Evolutionary conservation across 2,888 invertebrate genomes (phyloP), one percentile per base, ranked within the genome.

Genomic region (Rotaria magnacalcarata): DNA sequence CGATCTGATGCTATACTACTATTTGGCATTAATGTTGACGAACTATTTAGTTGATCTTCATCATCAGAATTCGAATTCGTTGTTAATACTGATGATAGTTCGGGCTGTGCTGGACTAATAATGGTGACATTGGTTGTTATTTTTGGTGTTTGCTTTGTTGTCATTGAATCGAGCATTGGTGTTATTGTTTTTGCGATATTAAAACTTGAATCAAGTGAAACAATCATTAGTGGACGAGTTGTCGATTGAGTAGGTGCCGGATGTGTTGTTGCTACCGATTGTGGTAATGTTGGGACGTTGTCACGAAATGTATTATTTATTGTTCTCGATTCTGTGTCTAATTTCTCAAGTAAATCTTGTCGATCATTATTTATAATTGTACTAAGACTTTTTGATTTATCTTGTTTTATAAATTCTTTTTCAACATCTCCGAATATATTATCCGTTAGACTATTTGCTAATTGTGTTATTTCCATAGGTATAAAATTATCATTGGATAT

Each of bases 11-110:
- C 47, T 43, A 47, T 14, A 47, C 43, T 34, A 34, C 34, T 47
- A n/a, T 80, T 47, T 41, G 80, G 80, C 47, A 80, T 80, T 47
- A 80, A 47, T 47, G 80, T 47, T 80, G 80, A 80, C 47, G 24
- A 47, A 80, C 80, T 47, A 14, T 43, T 80, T 24, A 47, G 47
- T 10, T 24, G 43, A 24, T 47, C 43, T 2, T 80, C 80, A 11
- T 80, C 80, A 14, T 80, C 80, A 4, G 43, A 47, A n/a, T 24
- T 8, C 2, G n/a, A 10, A 80, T 43, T 47, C 47, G 80, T 47
- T 80, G 47, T 47, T 34, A 67, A 14, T 24, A 19, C n/a, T 43
- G 80, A 80, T 43, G 43, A 16, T 11, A 80, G 4, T 47, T 47
- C 47, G 0, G 80, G 80, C 14, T 80, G 47, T 43, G 80, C 24